A percentile compares a stretch with the other conserved stretches of the same genome.
These are phyloP conservation scores for Muntiacus reevesi DNA, from an alignment of 2,113 vertebrate genomes.

Conservation along the genomic window DNA sequence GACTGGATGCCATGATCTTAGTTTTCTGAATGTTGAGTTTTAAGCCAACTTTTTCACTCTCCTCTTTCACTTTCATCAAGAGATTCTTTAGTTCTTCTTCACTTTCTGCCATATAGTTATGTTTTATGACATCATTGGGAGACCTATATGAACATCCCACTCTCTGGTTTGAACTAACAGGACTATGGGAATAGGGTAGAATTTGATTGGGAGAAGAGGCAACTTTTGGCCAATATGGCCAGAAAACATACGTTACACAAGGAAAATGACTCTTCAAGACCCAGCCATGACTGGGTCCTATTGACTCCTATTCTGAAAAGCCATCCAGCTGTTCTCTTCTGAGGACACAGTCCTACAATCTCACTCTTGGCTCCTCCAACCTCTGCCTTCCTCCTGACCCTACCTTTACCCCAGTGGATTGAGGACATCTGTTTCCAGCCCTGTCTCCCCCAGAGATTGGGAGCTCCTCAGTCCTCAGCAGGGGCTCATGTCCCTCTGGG, in stretches of 20 bases:
- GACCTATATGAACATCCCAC: not conserved
- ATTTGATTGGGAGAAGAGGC: not conserved
- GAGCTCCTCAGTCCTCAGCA: not conserved
- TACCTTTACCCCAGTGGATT: not conserved
- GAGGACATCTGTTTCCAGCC: not conserved
- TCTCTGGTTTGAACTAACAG: not conserved
- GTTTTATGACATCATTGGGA: not conserved
- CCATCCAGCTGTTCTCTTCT: not conserved
- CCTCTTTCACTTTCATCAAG: not conserved
- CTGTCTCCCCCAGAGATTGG: not conserved
- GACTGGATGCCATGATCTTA: not conserved
- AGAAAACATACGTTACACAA: not conserved
- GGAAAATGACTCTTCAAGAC: not conserved
- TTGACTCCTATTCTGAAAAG: not conserved
- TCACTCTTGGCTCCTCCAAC: not conserved
- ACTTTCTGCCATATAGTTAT: not conserved
- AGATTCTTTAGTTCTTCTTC: not conserved
- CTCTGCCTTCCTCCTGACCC: not conserved
- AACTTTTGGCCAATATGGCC: not conserved
- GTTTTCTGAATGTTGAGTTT: not conserved
- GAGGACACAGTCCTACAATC: not conserved
- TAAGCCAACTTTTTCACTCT: not conserved
- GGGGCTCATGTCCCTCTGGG: not conserved
- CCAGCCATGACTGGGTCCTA: not conserved
- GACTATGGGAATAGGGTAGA: not conserved